Evolutionary conservation across 2,888 invertebrate species (phyloP).

Genomic region (Andrena flavipes): DNA sequence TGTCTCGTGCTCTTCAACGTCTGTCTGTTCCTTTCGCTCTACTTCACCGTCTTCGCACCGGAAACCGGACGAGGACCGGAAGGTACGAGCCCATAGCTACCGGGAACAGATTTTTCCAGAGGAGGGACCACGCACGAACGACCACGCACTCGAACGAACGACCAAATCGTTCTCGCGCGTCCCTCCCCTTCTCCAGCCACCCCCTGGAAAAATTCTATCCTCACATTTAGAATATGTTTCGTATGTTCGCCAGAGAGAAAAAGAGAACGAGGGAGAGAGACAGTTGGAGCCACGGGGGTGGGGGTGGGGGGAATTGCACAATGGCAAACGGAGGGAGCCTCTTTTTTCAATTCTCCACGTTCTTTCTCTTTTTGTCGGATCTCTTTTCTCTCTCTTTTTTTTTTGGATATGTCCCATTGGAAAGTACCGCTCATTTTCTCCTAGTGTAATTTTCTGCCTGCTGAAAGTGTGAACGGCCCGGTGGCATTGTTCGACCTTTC

Average conservation of each 20-base stretch:
- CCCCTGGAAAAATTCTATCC: constrained; percentile 27
- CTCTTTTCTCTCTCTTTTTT: background rate
- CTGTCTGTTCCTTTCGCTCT: constrained; percentile 31
- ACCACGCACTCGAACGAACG: background rate
- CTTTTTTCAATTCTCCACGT: constrained; percentile 22
- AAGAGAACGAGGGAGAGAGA: background rate
- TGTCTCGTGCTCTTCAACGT: constrained; percentile 40
- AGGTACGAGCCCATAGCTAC: constrained; percentile 45
- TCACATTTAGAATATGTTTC: constrained; percentile 11
- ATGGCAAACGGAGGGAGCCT: constrained; percentile 21
- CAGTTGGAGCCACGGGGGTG: background rate
- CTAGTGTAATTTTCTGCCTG: constrained; percentile 33
- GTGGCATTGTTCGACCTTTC: constrained; percentile 21
- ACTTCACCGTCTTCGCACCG: constrained; percentile 44
- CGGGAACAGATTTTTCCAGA: constrained; percentile 15
- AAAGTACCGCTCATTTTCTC: constrained; percentile 31
- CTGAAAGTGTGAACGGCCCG: constrained; percentile 28
- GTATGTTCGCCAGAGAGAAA: background rate
- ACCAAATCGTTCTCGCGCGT: background rate
- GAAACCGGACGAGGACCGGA: constrained; percentile 47
- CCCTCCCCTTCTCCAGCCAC: background rate
- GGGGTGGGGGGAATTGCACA: constrained; percentile 15
- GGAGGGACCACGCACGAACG: background rate
- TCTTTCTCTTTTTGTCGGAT: background rate
- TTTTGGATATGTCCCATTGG: constrained; percentile 9